These are phyloP conservation scores for Lasioglossum marginatum DNA, from an alignment of 2,888 invertebrate genomes.

Conservation along the genomic window DNA sequence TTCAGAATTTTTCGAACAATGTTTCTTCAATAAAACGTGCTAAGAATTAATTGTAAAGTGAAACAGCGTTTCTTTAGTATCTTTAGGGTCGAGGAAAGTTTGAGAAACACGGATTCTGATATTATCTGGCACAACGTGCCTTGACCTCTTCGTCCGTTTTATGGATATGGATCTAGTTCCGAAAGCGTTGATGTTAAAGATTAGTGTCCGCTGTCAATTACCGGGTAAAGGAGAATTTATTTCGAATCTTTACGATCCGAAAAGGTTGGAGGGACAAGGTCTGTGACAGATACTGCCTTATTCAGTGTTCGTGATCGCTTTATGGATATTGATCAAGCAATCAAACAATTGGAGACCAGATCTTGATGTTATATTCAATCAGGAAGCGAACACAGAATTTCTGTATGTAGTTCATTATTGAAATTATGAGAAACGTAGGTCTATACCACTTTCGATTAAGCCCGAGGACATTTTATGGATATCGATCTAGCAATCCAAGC, in stretches of 20 bases:
- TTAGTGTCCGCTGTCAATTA: constrained; percentile 8
- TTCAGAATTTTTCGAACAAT: background rate
- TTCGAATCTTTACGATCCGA: background rate
- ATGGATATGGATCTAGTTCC: constrained; percentile 9
- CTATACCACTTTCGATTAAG: background rate
- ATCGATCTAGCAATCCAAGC: background rate
- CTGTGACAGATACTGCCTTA: background rate
- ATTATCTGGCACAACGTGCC: background rate
- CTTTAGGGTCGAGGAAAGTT: background rate
- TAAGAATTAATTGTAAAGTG: background rate
- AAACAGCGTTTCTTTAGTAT: background rate
- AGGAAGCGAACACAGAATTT: background rate
- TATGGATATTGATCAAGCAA: constrained; percentile 16
- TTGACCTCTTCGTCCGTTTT: background rate
- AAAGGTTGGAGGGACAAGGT: background rate
- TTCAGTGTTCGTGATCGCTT: constrained; percentile 8
- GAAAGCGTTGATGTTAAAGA: background rate
- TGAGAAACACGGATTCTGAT: background rate
- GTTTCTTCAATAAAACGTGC: background rate
- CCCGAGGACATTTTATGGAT: constrained; percentile 1
- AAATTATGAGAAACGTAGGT: background rate
- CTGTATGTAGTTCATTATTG: background rate
- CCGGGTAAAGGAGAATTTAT: background rate
- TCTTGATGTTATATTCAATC: background rate
- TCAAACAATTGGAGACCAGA: background rate